A percentile compares a stretch with the other conserved stretches of the same genome.
phyloP scores from a whole-genome alignment of 1,140 invertebrate genomes.

The Dreissena polymorpha region DNA sequence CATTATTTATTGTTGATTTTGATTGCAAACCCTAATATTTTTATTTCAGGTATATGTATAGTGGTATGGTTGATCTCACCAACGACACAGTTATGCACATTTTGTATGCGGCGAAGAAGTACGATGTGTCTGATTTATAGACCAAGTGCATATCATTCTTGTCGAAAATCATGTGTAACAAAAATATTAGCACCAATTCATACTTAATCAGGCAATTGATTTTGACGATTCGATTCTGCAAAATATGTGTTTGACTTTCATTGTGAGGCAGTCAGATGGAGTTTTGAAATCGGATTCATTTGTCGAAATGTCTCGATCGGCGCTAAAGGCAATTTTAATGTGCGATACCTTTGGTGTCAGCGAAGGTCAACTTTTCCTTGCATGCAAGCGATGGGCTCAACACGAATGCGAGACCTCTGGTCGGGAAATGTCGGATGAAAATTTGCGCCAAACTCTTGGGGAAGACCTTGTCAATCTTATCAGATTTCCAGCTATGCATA shows the following conservation, averaged over 20 bases:
- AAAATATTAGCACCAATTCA: conserved; percentile 86
- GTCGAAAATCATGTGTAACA: conserved; percentile 86
- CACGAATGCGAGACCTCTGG: neutral
- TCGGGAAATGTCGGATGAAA: neutral
- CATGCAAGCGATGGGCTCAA: conserved; percentile 25
- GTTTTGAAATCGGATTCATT: conserved; percentile 45
- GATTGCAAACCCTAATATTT: no score
- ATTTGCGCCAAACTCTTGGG: conserved; percentile 11
- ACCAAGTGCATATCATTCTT: conserved; percentile 90
- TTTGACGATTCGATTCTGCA: conserved; percentile 53
- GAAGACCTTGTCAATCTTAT: conserved; percentile 8
- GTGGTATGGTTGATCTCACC: conserved; percentile 79
- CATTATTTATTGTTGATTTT: no score
- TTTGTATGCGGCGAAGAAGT: conserved; percentile 91
- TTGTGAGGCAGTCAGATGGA: conserved; percentile 3
- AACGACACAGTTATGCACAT: conserved; percentile 91
- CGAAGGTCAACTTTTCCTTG: conserved; percentile 12
- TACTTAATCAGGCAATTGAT: conserved; percentile 52
- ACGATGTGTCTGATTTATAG: conserved; percentile 88
- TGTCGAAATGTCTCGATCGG: conserved; percentile 4
- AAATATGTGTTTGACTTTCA: conserved; percentile 43
- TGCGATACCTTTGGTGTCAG: conserved; percentile 4
- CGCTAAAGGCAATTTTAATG: conserved; percentile 11
- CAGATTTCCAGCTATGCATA: conserved; percentile 28
- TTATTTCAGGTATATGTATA: conserved; percentile 37